These are phyloP conservation scores for Drosophila testacea DNA, from an alignment of 2,888 invertebrate species.

Conservation along the genomic window DNA sequence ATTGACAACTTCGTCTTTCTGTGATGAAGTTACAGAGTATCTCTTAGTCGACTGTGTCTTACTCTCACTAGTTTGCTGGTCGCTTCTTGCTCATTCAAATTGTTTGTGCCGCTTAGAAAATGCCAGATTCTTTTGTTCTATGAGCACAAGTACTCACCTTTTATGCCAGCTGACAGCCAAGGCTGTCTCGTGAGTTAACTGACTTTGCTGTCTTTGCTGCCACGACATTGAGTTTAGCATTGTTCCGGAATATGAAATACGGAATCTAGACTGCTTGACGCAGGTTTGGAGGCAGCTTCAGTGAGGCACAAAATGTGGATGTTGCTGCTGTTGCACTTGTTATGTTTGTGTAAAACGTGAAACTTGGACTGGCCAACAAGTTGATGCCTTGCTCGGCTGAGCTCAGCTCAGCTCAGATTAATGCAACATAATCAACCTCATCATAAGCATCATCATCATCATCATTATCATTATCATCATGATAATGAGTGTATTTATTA, in stretches of 20 bases:
- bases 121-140: constrained; percentile 47
- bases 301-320: constrained; percentile 29
- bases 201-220: constrained; percentile 43
- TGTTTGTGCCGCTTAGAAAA: constrained; percentile 17
- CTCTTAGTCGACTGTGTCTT: background rate
- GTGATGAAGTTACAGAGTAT: background rate
- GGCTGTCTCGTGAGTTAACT: constrained; percentile 42
- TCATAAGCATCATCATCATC: constrained; percentile 13
- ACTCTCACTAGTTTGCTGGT: background rate
- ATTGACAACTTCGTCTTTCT: too few species aligned
- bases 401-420: constrained; percentile 1
- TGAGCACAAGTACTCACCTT: background rate
- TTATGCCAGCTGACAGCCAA: constrained; percentile 42
- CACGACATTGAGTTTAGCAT: constrained; percentile 38
- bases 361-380: constrained; percentile 33
- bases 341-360: constrained; percentile 68
- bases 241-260: constrained; percentile 37
- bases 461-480: constrained; percentile 14
- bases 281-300: constrained; percentile 26
- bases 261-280: constrained; percentile 33
- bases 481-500: constrained; percentile 35
- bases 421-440: constrained; percentile 13
- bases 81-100: constrained; percentile 7
- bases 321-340: constrained; percentile 39
- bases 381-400: background rate